phyloP scores from a whole-genome alignment of 2,888 invertebrate species.

The Arge pagana region DNA sequence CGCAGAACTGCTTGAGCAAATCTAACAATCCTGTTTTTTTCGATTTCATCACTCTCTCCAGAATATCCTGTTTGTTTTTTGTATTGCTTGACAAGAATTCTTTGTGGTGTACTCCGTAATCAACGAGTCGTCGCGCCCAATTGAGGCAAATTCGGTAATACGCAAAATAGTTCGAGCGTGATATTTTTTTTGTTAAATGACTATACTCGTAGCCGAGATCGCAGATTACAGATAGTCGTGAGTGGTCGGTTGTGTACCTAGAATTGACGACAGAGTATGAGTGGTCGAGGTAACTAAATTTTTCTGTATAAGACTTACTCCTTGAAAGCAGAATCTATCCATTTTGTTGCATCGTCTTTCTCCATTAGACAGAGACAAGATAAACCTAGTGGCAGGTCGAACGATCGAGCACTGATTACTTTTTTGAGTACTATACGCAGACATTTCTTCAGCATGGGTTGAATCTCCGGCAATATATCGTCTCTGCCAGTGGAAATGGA shows the following conservation, averaged over 20 bases:
- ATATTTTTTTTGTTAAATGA: constrained; percentile 34
- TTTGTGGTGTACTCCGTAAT: constrained; percentile 50
- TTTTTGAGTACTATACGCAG: constrained; percentile 49
- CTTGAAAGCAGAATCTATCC: constrained; percentile 37
- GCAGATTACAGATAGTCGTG: constrained; percentile 38
- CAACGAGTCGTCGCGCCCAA: constrained; percentile 48
- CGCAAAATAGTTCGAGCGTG: constrained; percentile 32
- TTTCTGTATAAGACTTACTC: constrained; percentile 27
- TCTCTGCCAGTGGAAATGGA: constrained; percentile 19
- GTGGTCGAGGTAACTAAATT: constrained; percentile 16
- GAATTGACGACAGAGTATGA: constrained; percentile 4
- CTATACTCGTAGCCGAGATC: constrained; percentile 47
- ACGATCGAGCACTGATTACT: constrained; percentile 46
- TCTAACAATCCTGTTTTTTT: constrained; percentile 41
- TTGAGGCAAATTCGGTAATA: constrained; percentile 40
- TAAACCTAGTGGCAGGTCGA: constrained; percentile 53
- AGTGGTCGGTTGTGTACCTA: constrained; percentile 38
- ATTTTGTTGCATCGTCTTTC: constrained; percentile 39
- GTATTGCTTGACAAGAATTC: constrained; percentile 46
- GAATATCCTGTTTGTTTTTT: constrained; percentile 41
- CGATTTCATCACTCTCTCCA: constrained; percentile 43
- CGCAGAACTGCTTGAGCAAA: constrained; percentile 57
- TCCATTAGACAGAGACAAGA: constrained; percentile 48
- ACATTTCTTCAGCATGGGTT: constrained; percentile 38
- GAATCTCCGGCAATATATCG: constrained; percentile 36